A percentile compares a stretch with the other conserved stretches of the same genome.
Evolutionary conservation across 1,140 invertebrate genomes (phyloP).

Genomic region (Papilio aristodemus): DNA sequence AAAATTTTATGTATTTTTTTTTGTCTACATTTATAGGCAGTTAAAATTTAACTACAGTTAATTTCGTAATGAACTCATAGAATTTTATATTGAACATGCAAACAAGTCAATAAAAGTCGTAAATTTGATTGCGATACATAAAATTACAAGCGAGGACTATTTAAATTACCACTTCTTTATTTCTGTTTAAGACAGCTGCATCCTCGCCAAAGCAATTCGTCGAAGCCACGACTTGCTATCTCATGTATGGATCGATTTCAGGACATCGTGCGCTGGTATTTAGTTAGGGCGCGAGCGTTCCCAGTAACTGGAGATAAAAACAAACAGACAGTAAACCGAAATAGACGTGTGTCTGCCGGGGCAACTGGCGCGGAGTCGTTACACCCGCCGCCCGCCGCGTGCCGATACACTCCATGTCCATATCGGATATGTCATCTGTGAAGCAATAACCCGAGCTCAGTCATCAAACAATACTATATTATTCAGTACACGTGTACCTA

Average conservation of each 20-base stretch:
- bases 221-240: not conserved
- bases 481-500: slow-evolving; percentile 5
- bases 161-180: not conserved
- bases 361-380: slow-evolving; percentile 5
- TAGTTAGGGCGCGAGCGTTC: slow-evolving; percentile 3
- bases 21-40: no score
- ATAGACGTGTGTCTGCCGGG: slow-evolving; percentile 13
- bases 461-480: not conserved
- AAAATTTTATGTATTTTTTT: not conserved
- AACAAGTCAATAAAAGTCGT: not conserved
- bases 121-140: not conserved
- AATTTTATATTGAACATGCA: not conserved
- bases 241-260: slow-evolving; percentile 1
- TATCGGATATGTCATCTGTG: not conserved
- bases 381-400: not conserved
- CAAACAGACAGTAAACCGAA: slow-evolving; percentile 17
- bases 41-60: no score
- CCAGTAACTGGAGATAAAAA: slow-evolving; percentile 11
- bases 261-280: slow-evolving; percentile 15
- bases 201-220: not conserved
- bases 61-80: no score
- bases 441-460: not conserved
- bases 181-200: not conserved
- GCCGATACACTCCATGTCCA: not conserved
- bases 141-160: not conserved